Base-by-base conservation (phyloP, 1,140 invertebrate genomes). In the Drosophila yakuba region DNA sequence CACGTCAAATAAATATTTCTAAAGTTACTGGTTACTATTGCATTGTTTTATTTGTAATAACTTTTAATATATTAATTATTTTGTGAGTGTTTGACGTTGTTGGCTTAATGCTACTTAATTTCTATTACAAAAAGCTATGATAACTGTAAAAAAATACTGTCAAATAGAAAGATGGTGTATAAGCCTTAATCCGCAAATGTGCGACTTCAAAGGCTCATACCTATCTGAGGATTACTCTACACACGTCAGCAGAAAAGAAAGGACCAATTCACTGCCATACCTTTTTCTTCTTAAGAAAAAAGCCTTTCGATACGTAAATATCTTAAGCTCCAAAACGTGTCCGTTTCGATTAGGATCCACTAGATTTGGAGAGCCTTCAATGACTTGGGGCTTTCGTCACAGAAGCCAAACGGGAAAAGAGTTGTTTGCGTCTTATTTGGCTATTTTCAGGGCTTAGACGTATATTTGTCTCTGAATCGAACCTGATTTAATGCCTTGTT, bases 361-460 rank as follows among this genome's bases (percentile, higher is more conserved):
- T 75, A 56, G 61, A 58, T 43, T 45, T 60, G 47, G 44, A 41
- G 35, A 60, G 56, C 44, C 51, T 52, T 63, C 47, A 55, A 81
- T 86, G 82, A 71, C 64, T 81, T 43, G 44, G 58, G 57, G 38
- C 47, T 81, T 81, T 72, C 52, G 38, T 43, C 62, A 44, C 55
- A 54, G 41, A 41, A 50, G 39, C 7, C 41, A 8, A 45, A 38
- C 28, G 55, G 61, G 61, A 67, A 78, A 75, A 86, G 83, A 82
- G 82, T 79, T 86, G 81, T 78, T 86, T 66, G 48, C 71, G 36
- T 73, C 48, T 79, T 82, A 83, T 82, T 76, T 86, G 78, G 69
- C 71, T 76, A 86, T 88, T 88, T 88, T 50, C 50, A 36, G 68
- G 56, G 71, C 74, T 86, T 79, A 82, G 79, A 59, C 51, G 41